A percentile compares a stretch with the other conserved stretches of the same genome.
These are phyloP conservation scores for Lasiurus cinereus DNA, from an alignment of 2,113 vertebrate genomes.

Conservation along the genomic window DNA sequence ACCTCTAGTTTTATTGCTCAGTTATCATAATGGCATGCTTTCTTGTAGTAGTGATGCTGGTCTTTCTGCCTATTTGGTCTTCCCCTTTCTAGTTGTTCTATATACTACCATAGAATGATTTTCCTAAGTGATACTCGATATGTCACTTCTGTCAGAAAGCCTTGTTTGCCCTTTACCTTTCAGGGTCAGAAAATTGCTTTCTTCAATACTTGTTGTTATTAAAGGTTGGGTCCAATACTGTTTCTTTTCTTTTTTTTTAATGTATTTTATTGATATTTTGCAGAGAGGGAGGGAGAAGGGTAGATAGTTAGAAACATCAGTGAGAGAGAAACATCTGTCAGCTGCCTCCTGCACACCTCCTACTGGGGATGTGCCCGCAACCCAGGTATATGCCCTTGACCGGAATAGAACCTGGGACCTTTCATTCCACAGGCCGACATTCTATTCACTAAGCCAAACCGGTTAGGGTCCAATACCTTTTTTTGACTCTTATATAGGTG, in stretches of 20 bases:
- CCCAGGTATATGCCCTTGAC: too few species aligned
- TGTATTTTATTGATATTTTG: too few species aligned
- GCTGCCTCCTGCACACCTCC: too few species aligned
- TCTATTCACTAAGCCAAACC: too few species aligned
- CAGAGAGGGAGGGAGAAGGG: too few species aligned
- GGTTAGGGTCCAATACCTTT: neutral
- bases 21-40: neutral
- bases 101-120: neutral
- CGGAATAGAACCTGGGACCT: too few species aligned
- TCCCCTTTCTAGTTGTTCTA: neutral
- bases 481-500: neutral
- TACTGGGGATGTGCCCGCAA: too few species aligned
- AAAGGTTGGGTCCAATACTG: neutral
- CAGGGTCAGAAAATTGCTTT: slow-evolving; percentile 21
- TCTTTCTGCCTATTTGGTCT: neutral
- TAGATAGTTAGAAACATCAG: too few species aligned
- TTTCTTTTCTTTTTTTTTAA: neutral
- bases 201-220: neutral
- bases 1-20: neutral
- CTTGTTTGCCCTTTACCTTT: neutral
- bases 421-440: too few species aligned
- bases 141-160: neutral
- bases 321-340: too few species aligned
- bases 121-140: neutral
- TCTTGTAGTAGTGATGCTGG: neutral